phyloP scores from a whole-genome alignment of 2,888 invertebrate species.

The Neoascia interrupta region DNA sequence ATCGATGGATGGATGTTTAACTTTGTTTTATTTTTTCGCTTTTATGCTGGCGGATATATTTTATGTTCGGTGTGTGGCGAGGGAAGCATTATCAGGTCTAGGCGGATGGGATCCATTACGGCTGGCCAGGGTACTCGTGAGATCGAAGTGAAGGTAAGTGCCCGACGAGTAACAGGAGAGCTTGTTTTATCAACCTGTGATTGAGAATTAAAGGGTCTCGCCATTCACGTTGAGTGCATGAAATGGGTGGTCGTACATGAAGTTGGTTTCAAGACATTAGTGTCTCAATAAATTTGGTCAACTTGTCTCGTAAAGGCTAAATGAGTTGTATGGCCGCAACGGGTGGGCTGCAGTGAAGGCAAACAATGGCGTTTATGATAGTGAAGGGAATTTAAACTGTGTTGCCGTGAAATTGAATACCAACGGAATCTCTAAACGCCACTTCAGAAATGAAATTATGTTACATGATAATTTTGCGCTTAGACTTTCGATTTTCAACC shows the following conservation, averaged over 20 bases:
- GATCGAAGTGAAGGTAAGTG: slow-evolving; percentile 34
- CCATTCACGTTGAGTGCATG: slow-evolving; percentile 34
- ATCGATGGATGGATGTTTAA: slow-evolving; percentile 33
- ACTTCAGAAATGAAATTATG: no score
- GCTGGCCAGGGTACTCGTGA: not conserved
- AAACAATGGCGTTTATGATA: no score
- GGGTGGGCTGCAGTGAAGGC: slow-evolving; percentile 35
- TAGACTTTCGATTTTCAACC: no score
- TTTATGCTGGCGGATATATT: slow-evolving; percentile 1
- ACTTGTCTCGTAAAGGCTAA: not conserved
- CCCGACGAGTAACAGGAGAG: not conserved
- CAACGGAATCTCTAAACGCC: no score
- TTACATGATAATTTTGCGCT: no score
- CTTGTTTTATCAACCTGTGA: slow-evolving; percentile 22
- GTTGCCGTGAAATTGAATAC: no score
- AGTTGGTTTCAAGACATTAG: slow-evolving; percentile 55
- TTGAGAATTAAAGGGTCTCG: slow-evolving; percentile 47
- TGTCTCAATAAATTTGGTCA: slow-evolving; percentile 60
- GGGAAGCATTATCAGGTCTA: slow-evolving; percentile 24
- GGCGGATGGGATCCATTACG: slow-evolving; percentile 47
- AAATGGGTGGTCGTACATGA: slow-evolving; percentile 33
- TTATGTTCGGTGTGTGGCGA: slow-evolving; percentile 28
- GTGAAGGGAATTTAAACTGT: no score
- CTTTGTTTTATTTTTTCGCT: not conserved
- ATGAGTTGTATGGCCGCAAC: not conserved